Evolutionary conservation across 2,888 invertebrate species (phyloP), one percentile per base, ranked within the genome.

Genomic region (Drosophila paranaensis): DNA sequence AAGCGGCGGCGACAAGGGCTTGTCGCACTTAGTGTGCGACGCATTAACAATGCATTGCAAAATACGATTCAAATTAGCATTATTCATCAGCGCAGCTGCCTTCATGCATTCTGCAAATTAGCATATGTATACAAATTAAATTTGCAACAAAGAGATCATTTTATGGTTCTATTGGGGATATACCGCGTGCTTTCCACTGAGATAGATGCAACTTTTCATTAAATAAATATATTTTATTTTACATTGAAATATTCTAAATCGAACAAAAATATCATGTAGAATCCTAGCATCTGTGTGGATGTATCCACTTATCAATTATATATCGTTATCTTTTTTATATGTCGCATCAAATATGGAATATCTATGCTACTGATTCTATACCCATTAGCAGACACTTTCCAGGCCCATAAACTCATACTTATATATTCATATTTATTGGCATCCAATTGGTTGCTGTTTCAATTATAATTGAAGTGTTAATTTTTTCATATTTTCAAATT

Each of bases 401-500:
- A 16, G 43, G 11, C 43, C 10, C 14, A 20, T 35, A 10, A 30
- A 2, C 6, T 4, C 6, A 9, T 54, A 27, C 1, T 30, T 45
- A 30, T 74, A 55, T 43, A 10, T 3, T 33, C 10, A 33, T 33
- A 33, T 33, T 33, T 33, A 25, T 25, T 48, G 11, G 6, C 16
- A 20, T 39, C 27, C 20, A 50, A 35, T 37, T 70, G 20, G 11
- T 62, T 60, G 39, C 55, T 43, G 37, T 30, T 60, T 20, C 46
- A 57, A 54, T 64, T 46, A 54, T n/a, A 61, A 48, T 48, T 46
- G 27, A 16, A 58, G n/a, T 60, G 42, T 55, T 54, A 46, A 61
- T 69, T 51, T 50, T 57, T 56, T 46, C 40, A 61, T 50, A 39
- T 62, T 62, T 73, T 69, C 53, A 5, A 25, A 20, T 35, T 37